Percentiles rank a stretch among this genome's conserved stretches.
Conservation (phyloP, 2,113 vertebrate species). For the Alaudala cheleensis region DNA sequence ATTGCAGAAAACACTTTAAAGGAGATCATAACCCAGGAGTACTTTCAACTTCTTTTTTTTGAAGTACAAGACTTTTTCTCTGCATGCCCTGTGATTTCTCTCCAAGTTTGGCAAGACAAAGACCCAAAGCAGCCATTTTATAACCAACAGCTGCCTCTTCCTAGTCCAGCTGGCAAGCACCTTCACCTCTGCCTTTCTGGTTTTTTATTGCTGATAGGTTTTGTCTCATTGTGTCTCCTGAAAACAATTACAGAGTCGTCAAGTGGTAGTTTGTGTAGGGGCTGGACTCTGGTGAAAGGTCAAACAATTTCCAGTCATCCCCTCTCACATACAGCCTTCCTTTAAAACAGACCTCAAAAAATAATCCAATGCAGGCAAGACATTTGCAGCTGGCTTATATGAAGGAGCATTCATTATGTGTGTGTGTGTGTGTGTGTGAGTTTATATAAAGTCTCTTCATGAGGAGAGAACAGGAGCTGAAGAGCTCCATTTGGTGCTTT, state of each 20-base stretch:
- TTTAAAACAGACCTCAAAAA: neutral
- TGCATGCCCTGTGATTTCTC: neutral
- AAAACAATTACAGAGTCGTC: neutral
- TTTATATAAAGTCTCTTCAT: neutral
- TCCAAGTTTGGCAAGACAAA: neutral
- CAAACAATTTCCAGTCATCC: neutral
- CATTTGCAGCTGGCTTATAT: neutral
- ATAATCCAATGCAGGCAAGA: neutral
- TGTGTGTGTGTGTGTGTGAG: neutral
- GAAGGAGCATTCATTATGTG: neutral
- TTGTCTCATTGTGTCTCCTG: neutral
- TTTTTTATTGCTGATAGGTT: neutral
- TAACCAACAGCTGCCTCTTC: neutral
- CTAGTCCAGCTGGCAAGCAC: slow-evolving; percentile 11
- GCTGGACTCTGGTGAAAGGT: neutral
- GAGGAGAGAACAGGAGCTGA: neutral
- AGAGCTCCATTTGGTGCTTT: neutral
- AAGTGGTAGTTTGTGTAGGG: neutral
- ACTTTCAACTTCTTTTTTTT: neutral
- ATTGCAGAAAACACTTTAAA: neutral
- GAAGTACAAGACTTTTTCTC: neutral
- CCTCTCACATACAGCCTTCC: neutral
- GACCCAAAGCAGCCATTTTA: slow-evolving; percentile 15
- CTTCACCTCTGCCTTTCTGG: neutral
- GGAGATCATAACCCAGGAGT: neutral